Percentiles rank a stretch among this genome's conserved stretches.
Evolutionary conservation across 35 echinoderm and acorn worm species (phyloP).

Genomic region (Lytechinus pictus): DNA sequence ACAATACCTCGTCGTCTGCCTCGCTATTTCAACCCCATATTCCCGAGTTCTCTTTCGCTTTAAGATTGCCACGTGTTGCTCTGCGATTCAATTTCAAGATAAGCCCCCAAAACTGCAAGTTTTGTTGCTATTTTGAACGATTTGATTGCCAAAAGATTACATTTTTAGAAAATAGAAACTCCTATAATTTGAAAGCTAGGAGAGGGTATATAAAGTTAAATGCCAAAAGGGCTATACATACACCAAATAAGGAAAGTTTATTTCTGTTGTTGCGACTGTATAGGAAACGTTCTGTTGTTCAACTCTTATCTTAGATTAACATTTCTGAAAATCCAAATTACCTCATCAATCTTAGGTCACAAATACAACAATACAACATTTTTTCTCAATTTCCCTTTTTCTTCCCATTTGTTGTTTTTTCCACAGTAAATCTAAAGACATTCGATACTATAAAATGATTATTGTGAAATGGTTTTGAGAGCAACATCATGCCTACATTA

Average conservation of each 20-base stretch:
- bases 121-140: background rate
- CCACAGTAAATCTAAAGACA: background rate
- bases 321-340: background rate
- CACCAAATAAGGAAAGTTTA: background rate
- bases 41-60: background rate
- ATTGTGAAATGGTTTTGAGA: background rate
- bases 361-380: background rate
- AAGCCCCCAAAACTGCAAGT: background rate
- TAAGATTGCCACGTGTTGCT: background rate
- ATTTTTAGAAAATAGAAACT: background rate
- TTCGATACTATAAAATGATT: background rate
- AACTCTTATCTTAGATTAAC: background rate
- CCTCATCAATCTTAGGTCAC: background rate
- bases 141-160: background rate
- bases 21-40: background rate
- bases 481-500: too few species aligned
- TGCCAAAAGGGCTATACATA: background rate
- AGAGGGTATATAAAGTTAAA: background rate
- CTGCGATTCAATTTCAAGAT: constrained; percentile 12
- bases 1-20: background rate
- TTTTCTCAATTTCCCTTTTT: background rate
- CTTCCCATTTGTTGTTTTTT: background rate
- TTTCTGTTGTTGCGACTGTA: background rate
- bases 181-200: background rate
- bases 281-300: constrained; percentile 1